phyloP scores from a whole-genome alignment of 1,140 invertebrate species.

The Mycetomoellerius zeteki region DNA sequence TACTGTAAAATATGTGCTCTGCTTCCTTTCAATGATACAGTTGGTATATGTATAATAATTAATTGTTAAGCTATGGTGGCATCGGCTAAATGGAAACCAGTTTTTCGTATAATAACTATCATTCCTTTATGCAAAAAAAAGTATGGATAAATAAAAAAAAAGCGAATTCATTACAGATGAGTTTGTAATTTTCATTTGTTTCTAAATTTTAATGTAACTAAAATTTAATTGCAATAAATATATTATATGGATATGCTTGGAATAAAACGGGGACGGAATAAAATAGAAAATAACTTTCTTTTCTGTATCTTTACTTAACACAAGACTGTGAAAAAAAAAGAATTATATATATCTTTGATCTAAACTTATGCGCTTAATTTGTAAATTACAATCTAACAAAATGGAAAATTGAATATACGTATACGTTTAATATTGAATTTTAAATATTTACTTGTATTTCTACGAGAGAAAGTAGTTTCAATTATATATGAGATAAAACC shows the following conservation, averaged over 20 bases:
- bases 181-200: not conserved
- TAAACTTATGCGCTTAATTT: not conserved
- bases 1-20: slow-evolving; percentile 13
- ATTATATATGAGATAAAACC: slow-evolving; percentile 21
- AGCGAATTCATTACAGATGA: not conserved
- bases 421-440: not conserved
- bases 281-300: not conserved
- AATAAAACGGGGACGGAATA: not conserved
- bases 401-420: not conserved
- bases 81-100: not conserved
- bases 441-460: not conserved
- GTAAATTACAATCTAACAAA: not conserved
- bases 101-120: not conserved
- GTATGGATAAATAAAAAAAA: not conserved
- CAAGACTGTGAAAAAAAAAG: not conserved
- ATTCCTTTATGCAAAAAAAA: slow-evolving; percentile 20
- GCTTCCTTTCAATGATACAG: slow-evolving; percentile 13
- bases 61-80: slow-evolving; percentile 1
- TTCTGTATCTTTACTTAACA: not conserved
- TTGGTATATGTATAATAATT: slow-evolving; percentile 11
- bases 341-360: not conserved
- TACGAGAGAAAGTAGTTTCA: slow-evolving; percentile 36
- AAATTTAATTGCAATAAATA: not conserved
- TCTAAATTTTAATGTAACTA: not conserved
- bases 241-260: not conserved